These are phyloP conservation scores for Paraplagusia blochii DNA, from an alignment of 2,113 vertebrate species.

Conservation along the genomic window DNA sequence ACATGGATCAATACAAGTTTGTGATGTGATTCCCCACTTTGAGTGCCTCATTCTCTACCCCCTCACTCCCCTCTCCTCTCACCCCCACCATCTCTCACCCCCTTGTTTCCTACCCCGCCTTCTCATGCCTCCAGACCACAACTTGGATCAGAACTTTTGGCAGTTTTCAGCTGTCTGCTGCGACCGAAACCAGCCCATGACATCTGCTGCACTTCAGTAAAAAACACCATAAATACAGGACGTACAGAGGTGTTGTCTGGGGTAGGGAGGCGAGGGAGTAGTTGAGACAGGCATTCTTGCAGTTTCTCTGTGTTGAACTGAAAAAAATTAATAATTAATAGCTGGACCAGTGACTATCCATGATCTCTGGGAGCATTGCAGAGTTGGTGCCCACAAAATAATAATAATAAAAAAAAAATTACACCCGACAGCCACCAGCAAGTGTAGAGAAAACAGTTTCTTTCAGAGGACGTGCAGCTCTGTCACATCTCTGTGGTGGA, in stretches of 20 bases:
- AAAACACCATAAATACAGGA: neutral
- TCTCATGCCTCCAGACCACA: constrained; percentile 7
- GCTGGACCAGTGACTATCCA: neutral
- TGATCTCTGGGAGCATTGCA: neutral
- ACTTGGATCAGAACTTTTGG: constrained; percentile 7
- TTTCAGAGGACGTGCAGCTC: neutral
- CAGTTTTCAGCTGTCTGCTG: neutral
- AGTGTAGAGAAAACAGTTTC: neutral
- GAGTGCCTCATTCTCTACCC: constrained; percentile 34
- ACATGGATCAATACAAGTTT: constrained; percentile 64
- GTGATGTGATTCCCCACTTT: constrained; percentile 60
- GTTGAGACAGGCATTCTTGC: neutral
- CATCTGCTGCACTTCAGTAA: neutral
- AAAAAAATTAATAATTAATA: neutral
- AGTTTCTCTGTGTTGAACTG: neutral
- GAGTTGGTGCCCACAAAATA: neutral
- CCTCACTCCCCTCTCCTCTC: constrained; percentile 2
- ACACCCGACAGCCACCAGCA: neutral
- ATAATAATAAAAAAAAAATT: neutral
- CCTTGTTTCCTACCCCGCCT: neutral
- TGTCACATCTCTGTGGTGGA: too few species aligned
- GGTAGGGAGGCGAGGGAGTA: neutral
- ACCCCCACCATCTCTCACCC: constrained; percentile 5
- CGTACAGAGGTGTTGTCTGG: neutral
- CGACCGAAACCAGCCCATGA: neutral